These are phyloP conservation scores for Okamejei kenojei DNA, from an alignment of 2,797 vertebrate species.

Conservation along the genomic window DNA sequence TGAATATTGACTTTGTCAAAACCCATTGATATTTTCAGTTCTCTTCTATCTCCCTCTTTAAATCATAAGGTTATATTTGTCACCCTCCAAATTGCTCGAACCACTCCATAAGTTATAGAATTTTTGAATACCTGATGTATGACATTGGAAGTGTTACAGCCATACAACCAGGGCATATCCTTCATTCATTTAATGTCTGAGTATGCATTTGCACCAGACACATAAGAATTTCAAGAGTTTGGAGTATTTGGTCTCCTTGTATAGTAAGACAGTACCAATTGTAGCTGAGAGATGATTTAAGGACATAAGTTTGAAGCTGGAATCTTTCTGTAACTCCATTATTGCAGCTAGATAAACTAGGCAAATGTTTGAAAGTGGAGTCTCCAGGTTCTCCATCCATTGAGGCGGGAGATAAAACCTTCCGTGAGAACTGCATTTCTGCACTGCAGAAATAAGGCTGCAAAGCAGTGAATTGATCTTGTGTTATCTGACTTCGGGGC, in stretches of 20 bases:
- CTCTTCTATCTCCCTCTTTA: no score
- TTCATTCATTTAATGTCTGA: background rate
- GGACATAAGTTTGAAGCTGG: background rate
- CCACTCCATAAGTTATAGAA: no score
- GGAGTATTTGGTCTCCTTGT: background rate
- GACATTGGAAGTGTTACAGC: background rate
- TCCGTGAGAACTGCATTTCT: background rate
- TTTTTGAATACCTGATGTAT: background rate
- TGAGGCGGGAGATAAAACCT: background rate
- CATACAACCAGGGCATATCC: background rate
- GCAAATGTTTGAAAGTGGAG: background rate
- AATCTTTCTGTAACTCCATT: background rate
- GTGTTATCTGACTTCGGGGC: background rate
- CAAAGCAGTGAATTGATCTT: background rate
- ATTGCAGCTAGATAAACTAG: background rate
- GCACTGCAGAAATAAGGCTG: background rate
- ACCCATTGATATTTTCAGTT: no score
- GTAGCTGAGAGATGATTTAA: background rate
- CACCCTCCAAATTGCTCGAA: no score
- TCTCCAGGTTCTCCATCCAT: background rate
- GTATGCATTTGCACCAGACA: background rate
- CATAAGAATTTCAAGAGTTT: background rate
- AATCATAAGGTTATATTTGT: no score
- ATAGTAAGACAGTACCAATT: background rate
- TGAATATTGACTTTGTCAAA: no score